Conservation (phyloP, 2,797 vertebrate genomes). For the Leptodactylus fallax region DNA sequence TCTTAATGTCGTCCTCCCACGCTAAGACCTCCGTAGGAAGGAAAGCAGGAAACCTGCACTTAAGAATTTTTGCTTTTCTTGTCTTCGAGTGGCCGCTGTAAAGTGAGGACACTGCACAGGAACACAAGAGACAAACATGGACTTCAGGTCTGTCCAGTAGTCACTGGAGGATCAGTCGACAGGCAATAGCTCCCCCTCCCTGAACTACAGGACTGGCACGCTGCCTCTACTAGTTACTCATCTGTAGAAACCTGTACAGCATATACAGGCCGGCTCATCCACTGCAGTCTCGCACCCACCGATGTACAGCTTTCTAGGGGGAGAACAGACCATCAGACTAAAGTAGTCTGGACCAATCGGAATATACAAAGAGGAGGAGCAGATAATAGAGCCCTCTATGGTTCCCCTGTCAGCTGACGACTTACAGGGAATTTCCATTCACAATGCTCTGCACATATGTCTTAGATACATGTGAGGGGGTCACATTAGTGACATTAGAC, state of each 20-base stretch:
- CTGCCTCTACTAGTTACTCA: conserved; percentile 31
- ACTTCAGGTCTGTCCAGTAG: background rate
- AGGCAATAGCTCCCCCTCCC: background rate
- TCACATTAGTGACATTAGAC: no score
- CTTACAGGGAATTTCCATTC: no score
- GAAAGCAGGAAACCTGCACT: background rate
- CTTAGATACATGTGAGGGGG: no score
- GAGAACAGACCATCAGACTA: no score
- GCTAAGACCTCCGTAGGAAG: background rate
- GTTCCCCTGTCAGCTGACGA: no score
- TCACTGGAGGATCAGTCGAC: background rate
- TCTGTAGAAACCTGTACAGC: conserved; percentile 13
- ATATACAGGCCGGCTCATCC: background rate
- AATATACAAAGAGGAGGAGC: no score
- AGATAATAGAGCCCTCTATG: no score
- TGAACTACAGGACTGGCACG: background rate
- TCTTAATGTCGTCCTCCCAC: conserved; percentile 23
- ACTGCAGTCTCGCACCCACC: background rate
- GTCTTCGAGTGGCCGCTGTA: no score
- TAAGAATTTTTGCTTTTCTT: background rate
- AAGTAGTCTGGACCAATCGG: no score
- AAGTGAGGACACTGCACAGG: background rate
- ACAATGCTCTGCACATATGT: no score
- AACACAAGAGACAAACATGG: background rate
- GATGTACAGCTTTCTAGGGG: background rate